Conservation (phyloP, 2,888 invertebrate genomes). For the Ceriagrion tenellum region DNA sequence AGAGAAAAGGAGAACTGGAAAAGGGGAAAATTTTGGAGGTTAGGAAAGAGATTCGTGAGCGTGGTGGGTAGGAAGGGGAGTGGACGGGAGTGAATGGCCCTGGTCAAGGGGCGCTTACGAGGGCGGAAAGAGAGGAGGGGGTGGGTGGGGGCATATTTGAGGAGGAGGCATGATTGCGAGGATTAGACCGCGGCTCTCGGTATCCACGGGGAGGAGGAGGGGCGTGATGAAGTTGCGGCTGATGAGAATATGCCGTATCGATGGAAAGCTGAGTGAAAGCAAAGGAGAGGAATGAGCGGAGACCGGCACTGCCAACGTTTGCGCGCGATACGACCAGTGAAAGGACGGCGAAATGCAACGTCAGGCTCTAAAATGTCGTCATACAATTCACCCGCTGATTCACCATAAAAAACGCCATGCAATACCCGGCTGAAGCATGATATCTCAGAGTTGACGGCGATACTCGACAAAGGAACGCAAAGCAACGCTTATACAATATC, state of each 20-base stretch:
- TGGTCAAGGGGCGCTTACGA: neutral
- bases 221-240: neutral
- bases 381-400: no score
- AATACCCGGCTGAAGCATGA: no score
- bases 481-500: no score
- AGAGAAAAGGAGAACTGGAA: neutral
- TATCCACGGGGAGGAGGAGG: neutral
- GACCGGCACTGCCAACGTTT: no score
- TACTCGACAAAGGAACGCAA: no score
- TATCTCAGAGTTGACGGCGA: no score
- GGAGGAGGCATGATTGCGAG: neutral
- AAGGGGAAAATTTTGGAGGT: neutral
- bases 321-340: neutral
- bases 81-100: neutral
- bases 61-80: neutral
- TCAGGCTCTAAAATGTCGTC: no score
- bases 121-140: neutral
- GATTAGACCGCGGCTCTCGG: neutral
- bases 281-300: neutral
- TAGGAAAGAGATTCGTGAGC: no score
- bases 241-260: neutral
- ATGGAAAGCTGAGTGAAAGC: neutral
- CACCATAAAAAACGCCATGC: no score
- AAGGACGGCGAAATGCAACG: neutral
- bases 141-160: no score